These are phyloP conservation scores for Parambassis ranga DNA, from an alignment of 2,797 vertebrate species.

Conservation along the genomic window DNA sequence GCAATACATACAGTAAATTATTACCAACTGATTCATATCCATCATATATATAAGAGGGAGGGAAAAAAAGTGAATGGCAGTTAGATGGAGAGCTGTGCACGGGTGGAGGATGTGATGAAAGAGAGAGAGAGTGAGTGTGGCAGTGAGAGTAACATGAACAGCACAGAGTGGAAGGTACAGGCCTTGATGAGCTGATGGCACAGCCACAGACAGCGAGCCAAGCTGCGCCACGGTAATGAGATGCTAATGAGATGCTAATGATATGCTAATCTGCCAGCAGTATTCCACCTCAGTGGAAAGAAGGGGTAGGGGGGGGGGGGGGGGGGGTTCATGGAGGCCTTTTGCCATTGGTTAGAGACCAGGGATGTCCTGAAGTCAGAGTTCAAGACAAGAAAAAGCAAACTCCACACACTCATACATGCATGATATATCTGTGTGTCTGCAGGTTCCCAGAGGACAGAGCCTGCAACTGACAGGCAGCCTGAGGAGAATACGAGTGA, in stretches of 20 bases:
- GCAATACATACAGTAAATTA: slow-evolving; percentile 7
- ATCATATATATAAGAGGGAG: background rate
- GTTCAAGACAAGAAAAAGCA: slow-evolving; percentile 53
- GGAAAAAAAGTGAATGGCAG: background rate
- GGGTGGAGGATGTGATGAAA: slow-evolving; percentile 6
- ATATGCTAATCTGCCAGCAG: slow-evolving; percentile 61
- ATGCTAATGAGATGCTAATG: slow-evolving; percentile 76
- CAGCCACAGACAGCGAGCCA: slow-evolving; percentile 60
- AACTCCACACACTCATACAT: slow-evolving; percentile 1
- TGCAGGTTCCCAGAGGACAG: slow-evolving; percentile 81
- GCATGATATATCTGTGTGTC: slow-evolving; percentile 55
- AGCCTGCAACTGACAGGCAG: slow-evolving; percentile 80
- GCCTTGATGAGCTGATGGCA: slow-evolving; percentile 70
- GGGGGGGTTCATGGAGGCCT: slow-evolving; percentile 61
- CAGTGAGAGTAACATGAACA: slow-evolving; percentile 24
- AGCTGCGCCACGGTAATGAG: slow-evolving; percentile 60
- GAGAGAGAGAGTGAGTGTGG: slow-evolving; percentile 3
- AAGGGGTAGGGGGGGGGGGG: too few relatives aligned
- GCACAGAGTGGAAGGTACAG: slow-evolving; percentile 43
- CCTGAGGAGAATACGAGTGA: slow-evolving; percentile 78
- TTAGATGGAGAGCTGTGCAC: slow-evolving; percentile 19
- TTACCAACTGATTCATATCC: slow-evolving; percentile 22
- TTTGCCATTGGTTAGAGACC: slow-evolving; percentile 69
- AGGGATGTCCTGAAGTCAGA: slow-evolving; percentile 71
- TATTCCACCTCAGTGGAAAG: slow-evolving; percentile 70